Evolutionary conservation across 2,113 vertebrate species (phyloP), one percentile per base, ranked within the genome.

Genomic region (Burhinus oedicnemus): DNA sequence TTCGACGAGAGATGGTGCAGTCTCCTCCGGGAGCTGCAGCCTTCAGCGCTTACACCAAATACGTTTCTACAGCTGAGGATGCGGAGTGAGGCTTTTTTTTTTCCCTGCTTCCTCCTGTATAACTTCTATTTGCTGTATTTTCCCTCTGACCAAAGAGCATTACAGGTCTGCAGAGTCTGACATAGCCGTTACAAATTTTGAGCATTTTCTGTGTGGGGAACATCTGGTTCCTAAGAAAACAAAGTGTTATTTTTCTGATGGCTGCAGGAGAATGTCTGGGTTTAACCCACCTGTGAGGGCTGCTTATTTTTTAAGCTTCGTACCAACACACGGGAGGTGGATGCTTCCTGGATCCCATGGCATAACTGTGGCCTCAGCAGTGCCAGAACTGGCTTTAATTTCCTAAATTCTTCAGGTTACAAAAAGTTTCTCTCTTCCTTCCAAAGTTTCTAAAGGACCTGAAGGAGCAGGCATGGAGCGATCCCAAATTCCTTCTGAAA

Each of bases 281-380:
- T 89, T 93, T 93, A 82, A 95, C 52, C 89, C 95, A 93, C 83
- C 92, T 89, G 90, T 86, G 89, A 89, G 62, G 27, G 90, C 52
- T 91, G 91, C 86, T 97, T 96, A 94, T 95, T 95, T 97, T 95
- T 93, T 25, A 86, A 84, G 38, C 85, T 92, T 38, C 74, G 76
- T 32, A 49, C 38, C 74, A n/a, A 15, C 72, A 45, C 65, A 30
- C 66, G 23, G 87, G 83, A 89, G 65, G 78, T 49, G 47, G 81
- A 72, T 65, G 44, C 42, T 95, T 97, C 91, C 94, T 89, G 90
- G 57, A 92, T 44, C 57, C 57, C 2, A 1, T 11, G 47, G 86
- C 81, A 94, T 3, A 82, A 57, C 83, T 21, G 17, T 40, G 36
- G 62, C 51, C 36, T 62, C 83, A 65, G 70, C 79, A 15, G 30